A percentile compares a stretch with the other conserved stretches of the same genome.
These are phyloP conservation scores for Neosalanx taihuensis DNA, from an alignment of 2,797 vertebrate genomes.

Conservation along the genomic window DNA sequence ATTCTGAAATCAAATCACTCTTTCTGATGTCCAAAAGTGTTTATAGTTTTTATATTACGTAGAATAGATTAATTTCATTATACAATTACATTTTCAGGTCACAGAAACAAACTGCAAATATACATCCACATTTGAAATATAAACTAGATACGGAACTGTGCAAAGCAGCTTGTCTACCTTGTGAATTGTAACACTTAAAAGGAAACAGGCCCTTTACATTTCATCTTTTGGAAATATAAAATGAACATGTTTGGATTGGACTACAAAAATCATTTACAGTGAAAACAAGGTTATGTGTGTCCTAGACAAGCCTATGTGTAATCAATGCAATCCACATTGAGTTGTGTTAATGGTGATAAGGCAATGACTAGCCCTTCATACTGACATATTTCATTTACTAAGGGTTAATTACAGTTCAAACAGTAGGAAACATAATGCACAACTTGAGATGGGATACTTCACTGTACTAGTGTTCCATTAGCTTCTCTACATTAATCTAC, in stretches of 20 bases:
- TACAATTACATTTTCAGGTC: slow-evolving; percentile 47
- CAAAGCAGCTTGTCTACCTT: slow-evolving; percentile 12
- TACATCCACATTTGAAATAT: slow-evolving; percentile 31
- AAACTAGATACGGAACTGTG: slow-evolving; percentile 10
- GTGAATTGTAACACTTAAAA: not conserved
- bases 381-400: not conserved
- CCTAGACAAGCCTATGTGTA: slow-evolving; percentile 25
- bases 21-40: not conserved
- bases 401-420: slow-evolving; percentile 4
- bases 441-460: not conserved
- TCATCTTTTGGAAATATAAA: slow-evolving; percentile 7
- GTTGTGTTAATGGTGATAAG: not conserved
- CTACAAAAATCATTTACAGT: not conserved
- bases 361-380: not conserved
- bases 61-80: not conserved
- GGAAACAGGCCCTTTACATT: not conserved
- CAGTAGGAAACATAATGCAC: not conserved
- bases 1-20: not conserved
- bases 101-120: slow-evolving; percentile 42
- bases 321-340: slow-evolving; percentile 6
- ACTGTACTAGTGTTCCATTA: slow-evolving; percentile 4
- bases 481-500: not conserved
- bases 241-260: not conserved
- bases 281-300: slow-evolving; percentile 14
- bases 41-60: not conserved